Base-by-base conservation (phyloP, 2,797 vertebrate species). In the Hyperoplus lanceolatus region DNA sequence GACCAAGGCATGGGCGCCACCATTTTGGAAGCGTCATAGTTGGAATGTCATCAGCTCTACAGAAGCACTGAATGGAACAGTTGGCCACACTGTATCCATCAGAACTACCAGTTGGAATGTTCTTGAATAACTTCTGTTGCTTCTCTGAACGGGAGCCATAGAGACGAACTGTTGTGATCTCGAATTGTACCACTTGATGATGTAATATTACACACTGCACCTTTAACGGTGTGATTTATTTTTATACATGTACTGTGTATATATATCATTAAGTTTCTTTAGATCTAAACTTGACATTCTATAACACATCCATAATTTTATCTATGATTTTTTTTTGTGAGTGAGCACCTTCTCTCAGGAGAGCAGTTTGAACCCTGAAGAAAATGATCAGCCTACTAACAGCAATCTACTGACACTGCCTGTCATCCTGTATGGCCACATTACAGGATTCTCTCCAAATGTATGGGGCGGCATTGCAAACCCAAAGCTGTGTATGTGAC, bases 401-500 rank as follows among this genome's bases (percentile, higher is more conserved):
- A 36, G 8, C n/a, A 10, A 38, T 38, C n/a, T 15, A 11, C 16
- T 53, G 11, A 45, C 71, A 50, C 53, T n/a, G 10, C 67, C 50
- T 39, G 58, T 55, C 62, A 39, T 60, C 69, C 55, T 49, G 48
- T 72, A 78, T 75, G 29, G 71, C 77, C 68, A 79, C 70, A 8
- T 76, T 29, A 29, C 29, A 29, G 29, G 29, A 29, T 29, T 29
- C 29, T 29, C 29, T 29, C 29, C 29, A 29, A 29, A 80, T 70
- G 62, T 78, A 54, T 63, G 14, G 18, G 70, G 9, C 73, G 51
- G 55, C 65, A 10, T 43, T 16, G 68, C 83, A 74, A 85, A 88
- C 62, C 82, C 77, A 61, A 55, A 42, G 76, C 74, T 70, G 75
- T 86, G 90, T 89, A 79, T 81, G 66, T 75, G 83, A 90, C 67